Evolutionary conservation across 2,113 vertebrate genomes (phyloP).

Genomic region (Melanostigma gelatinosum): DNA sequence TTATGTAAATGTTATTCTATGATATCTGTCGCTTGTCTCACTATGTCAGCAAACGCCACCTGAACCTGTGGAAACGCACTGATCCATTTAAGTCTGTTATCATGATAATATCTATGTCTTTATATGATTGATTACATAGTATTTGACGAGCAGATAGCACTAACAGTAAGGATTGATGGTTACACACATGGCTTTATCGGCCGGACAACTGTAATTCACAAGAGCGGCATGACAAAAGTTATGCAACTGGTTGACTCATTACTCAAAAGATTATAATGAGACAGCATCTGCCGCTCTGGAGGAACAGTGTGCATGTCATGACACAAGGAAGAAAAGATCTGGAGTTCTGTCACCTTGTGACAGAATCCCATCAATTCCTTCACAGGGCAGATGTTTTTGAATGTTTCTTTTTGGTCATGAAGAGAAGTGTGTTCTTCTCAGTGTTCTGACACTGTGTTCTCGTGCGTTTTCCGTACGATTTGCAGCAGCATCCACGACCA

Average conservation of each 20-base stretch:
- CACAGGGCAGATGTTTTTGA: background rate
- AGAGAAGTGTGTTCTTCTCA: background rate
- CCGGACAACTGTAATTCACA: background rate
- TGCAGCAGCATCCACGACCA: constrained; percentile 98
- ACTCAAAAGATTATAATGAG: background rate
- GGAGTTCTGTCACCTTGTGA: background rate
- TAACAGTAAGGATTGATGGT: background rate
- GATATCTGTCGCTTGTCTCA: background rate
- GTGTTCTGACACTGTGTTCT: constrained; percentile 31
- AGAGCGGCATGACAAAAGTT: background rate
- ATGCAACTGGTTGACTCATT: background rate
- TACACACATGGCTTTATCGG: background rate
- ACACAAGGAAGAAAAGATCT: background rate
- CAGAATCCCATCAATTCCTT: background rate
- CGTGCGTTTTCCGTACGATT: constrained; percentile 58
- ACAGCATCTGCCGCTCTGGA: background rate
- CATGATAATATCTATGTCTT: background rate
- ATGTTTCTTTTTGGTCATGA: background rate
- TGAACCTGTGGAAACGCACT: background rate
- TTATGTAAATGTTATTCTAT: constrained; percentile 31
- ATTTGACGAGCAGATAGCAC: background rate
- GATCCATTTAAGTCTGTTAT: background rate
- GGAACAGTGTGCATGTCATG: background rate
- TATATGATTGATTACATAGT: background rate
- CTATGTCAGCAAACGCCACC: background rate